A percentile compares a stretch with the other conserved stretches of the same genome.
Evolutionary conservation across 2,888 invertebrate genomes (phyloP).

Genomic region (Spodoptera littoralis): DNA sequence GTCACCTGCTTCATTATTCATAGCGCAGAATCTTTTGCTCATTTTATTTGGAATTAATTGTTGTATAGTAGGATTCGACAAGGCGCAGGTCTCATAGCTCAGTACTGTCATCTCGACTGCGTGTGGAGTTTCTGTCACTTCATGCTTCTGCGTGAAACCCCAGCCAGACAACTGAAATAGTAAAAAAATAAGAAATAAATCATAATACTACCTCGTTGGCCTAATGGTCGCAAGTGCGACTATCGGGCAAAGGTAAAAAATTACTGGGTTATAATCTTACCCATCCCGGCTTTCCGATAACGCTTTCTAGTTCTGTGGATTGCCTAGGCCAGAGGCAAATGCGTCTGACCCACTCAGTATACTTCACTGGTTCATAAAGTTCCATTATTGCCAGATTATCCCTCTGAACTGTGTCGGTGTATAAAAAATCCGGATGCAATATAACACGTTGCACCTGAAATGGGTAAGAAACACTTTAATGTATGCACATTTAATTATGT

Average conservation of each 20-base stretch:
- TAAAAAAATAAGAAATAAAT: not conserved
- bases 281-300: conserved; percentile 82
- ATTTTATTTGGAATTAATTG: not conserved
- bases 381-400: conserved; percentile 87
- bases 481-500: not conserved
- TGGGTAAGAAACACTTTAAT: not conserved
- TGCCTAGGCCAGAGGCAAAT: conserved; percentile 89
- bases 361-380: conserved; percentile 80
- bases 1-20: too few species aligned
- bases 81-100: conserved; percentile 8
- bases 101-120: conserved; percentile 20
- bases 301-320: conserved; percentile 70
- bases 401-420: not conserved
- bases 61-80: not conserved
- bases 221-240: too few species aligned
- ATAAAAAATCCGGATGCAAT: conserved; percentile 4
- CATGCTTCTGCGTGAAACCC: conserved; percentile 9
- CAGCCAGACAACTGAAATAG: conserved; percentile 24
- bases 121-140: conserved; percentile 10
- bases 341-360: conserved; percentile 87
- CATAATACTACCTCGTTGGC: too few species aligned
- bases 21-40: too few species aligned
- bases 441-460: conserved; percentile 16
- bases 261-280: conserved; percentile 62
- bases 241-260: too few species aligned